Conservation (phyloP, 2,113 vertebrate species). For the Hoplias malabaricus region DNA sequence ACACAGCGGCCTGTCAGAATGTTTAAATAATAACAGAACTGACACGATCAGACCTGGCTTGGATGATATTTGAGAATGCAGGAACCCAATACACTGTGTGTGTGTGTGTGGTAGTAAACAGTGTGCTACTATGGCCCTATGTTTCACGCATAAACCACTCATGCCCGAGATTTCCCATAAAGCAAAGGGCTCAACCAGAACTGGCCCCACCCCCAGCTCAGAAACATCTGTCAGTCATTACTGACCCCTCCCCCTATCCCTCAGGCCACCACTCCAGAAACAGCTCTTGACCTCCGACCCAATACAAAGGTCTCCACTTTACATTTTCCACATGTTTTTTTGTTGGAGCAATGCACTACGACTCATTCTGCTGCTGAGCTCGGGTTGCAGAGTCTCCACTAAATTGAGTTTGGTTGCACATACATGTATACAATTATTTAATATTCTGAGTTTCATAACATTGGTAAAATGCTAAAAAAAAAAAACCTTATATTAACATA, state of each 20-base stretch:
- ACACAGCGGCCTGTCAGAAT: slow-evolving; percentile 15
- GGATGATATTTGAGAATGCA: slow-evolving; percentile 16
- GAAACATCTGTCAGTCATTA: slow-evolving; percentile 48
- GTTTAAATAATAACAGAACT: slow-evolving; percentile 25
- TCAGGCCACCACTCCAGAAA: slow-evolving; percentile 16
- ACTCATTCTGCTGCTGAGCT: not conserved
- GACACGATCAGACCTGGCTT: slow-evolving; percentile 1
- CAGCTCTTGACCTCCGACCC: slow-evolving; percentile 41
- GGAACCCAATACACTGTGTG: not conserved
- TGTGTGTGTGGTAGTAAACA: not conserved
- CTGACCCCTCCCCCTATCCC: slow-evolving; percentile 26
- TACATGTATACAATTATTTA: too few species aligned
- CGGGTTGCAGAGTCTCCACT: too few species aligned
- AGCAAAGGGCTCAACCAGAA: not conserved
- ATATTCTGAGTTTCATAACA: too few species aligned
- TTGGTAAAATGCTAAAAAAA: too few species aligned
- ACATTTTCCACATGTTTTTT: slow-evolving; percentile 25
- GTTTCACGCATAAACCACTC: slow-evolving; percentile 19
- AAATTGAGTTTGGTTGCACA: too few species aligned
- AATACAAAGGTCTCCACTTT: slow-evolving; percentile 25
- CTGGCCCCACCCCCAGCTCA: slow-evolving; percentile 10
- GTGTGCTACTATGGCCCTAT: not conserved
- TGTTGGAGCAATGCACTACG: not conserved
- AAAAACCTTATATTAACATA: too few species aligned
- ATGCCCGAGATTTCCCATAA: not conserved